phyloP scores from a whole-genome alignment of 2,113 vertebrate species.

The Mellivora capensis region DNA sequence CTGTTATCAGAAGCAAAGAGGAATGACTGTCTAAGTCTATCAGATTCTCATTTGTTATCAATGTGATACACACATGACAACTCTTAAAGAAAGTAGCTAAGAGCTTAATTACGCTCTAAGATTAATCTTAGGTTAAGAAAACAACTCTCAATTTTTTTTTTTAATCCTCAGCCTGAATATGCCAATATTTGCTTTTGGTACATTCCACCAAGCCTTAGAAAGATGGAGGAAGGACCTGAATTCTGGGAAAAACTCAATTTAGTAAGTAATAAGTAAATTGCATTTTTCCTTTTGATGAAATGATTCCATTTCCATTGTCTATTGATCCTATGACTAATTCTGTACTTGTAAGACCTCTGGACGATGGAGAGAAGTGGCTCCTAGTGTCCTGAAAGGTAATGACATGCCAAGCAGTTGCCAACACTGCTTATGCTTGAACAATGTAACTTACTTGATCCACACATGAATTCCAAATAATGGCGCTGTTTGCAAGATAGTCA shows the following conservation, averaged over 20 bases:
- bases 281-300: not conserved
- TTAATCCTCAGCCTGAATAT: slow-evolving; percentile 83
- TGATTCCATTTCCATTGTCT: not conserved
- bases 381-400: not conserved
- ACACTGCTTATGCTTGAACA: not conserved
- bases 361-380: not conserved
- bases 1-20: not conserved
- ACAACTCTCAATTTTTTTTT: slow-evolving; percentile 36
- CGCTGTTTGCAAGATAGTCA: not conserved
- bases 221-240: slow-evolving; percentile 83
- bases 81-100: not conserved
- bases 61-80: not conserved
- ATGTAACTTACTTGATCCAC: not conserved
- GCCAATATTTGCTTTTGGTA: slow-evolving; percentile 90
- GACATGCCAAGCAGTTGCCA: not conserved
- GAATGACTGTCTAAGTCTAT: not conserved
- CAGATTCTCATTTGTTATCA: not conserved
- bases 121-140: not conserved
- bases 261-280: slow-evolving; percentile 78
- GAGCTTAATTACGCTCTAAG: not conserved
- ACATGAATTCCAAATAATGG: not conserved
- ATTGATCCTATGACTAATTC: not conserved
- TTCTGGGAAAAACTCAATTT: slow-evolving; percentile 84
- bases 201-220: slow-evolving; percentile 86
- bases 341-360: not conserved